Evolutionary conservation across 2,113 vertebrate genomes (phyloP), one percentile per base, ranked within the genome.

Genomic region (Oxyruncus cristatus): DNA sequence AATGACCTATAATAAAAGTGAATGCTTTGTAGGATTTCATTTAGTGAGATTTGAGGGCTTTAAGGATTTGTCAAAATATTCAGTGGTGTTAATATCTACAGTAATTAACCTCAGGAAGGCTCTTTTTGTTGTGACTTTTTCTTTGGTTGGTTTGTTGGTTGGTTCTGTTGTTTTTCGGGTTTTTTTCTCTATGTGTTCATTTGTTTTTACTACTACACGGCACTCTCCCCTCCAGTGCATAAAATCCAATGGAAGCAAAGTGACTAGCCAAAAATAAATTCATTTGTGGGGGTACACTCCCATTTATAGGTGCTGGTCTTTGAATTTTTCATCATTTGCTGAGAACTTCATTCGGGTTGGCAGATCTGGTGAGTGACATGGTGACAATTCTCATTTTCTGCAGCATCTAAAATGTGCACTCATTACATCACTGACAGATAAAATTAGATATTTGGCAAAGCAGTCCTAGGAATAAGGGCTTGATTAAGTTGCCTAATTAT

Each of bases 381-480:
- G 83, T 47, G 84, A 68, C 73, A 91, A 93, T 94, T 79, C 85
- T 68, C 65, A 88, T 94, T 93, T 94, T 94, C 88, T 89, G 61
- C 76, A 87, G 86, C 80, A 92, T 89, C 86, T 95, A 70, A 92
- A 89, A 89, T 47, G 91, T 91, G 94, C 80, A 81, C 84, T 93
- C 77, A 58, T 72, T 72, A 76, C 80, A 96, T 75, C 93, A 87
- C 6, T 85, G 68, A 89, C 89, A 87, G 76, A 76, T 97, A 95
- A 97, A 96, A 96, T 93, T 77, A 96, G 86, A 14, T 75, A 95
- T 87, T 95, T 95, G 93, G 94, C 86, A 93, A 92, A 92, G 91
- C 73, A 87, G 27, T 24, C 82, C 46, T 53, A 91, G 79, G n/a
- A 95, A 95, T 68, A 67, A 95, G 35, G 61, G 67, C 87, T 94